These are phyloP conservation scores for Sepioteuthis lessoniana DNA, from an alignment of 2,888 invertebrate species.

Conservation along the genomic window DNA sequence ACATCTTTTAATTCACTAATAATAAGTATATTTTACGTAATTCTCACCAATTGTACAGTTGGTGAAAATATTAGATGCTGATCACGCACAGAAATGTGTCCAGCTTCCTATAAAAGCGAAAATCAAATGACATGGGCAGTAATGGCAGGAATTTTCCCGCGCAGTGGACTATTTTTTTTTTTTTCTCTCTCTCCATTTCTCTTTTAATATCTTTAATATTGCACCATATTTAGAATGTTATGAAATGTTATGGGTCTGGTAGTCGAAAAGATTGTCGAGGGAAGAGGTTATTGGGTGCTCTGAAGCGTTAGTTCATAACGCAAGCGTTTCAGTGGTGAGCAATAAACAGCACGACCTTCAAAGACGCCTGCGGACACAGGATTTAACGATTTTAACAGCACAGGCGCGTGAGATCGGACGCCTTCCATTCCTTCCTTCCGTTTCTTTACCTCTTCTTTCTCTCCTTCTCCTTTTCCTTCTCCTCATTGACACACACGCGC, in stretches of 20 bases:
- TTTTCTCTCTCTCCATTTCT: not conserved
- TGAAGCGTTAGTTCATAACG: not conserved
- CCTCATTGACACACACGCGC: no score
- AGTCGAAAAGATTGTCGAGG: not conserved
- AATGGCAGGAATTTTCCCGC: no score
- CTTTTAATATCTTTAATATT: not conserved
- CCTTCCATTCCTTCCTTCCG: not conserved
- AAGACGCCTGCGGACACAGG: not conserved
- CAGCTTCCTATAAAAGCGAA: no score
- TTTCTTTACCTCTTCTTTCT: not conserved
- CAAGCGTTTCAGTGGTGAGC: not conserved
- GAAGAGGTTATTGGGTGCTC: conserved; percentile 16
- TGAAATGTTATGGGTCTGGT: not conserved
- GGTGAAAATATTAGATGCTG: no score
- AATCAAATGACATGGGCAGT: no score
- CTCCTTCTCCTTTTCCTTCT: no score
- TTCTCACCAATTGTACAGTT: no score
- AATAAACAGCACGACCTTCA: conserved; percentile 16
- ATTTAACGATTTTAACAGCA: not conserved
- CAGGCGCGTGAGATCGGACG: not conserved
- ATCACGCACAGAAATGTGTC: no score
- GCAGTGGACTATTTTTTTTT: no score
- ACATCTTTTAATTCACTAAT: no score
- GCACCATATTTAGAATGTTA: conserved; percentile 33
- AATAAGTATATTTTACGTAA: no score